Conservation (phyloP, 1,140 invertebrate genomes). For the Cydia splendana region DNA sequence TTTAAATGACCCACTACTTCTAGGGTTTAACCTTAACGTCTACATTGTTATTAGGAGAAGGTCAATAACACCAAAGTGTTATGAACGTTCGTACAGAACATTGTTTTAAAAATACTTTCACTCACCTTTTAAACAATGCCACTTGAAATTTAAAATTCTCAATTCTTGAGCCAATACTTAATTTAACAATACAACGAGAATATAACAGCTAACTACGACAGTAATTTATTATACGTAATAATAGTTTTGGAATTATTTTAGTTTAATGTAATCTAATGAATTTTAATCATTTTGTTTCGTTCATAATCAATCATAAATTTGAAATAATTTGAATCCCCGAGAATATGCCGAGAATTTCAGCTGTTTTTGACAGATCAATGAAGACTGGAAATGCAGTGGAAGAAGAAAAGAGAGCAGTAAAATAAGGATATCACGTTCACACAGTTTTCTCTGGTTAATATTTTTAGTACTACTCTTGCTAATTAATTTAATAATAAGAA, state of each 20-base stretch:
- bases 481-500: background rate
- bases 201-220: background rate
- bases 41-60: background rate
- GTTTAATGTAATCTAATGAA: background rate
- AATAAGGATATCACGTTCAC: background rate
- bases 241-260: constrained; percentile 8
- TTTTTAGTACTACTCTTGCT: background rate
- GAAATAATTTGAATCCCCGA: constrained; percentile 1
- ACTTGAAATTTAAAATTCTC: background rate
- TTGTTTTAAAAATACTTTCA: background rate
- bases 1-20: background rate
- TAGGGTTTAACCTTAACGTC: background rate
- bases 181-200: background rate
- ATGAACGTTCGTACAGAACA: background rate
- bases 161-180: background rate
- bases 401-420: constrained; percentile 11
- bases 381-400: background rate
- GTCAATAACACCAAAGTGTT: background rate
- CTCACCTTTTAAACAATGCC: constrained; percentile 11
- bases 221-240: background rate
- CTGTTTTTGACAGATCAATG: constrained; percentile 20
- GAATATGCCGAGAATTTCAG: constrained; percentile 18
- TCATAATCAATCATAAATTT: constrained; percentile 8
- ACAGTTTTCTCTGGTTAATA: background rate
- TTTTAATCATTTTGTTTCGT: background rate